Evolutionary conservation across 2,888 invertebrate species (phyloP).

Genomic region (Eupithecia exiguata): DNA sequence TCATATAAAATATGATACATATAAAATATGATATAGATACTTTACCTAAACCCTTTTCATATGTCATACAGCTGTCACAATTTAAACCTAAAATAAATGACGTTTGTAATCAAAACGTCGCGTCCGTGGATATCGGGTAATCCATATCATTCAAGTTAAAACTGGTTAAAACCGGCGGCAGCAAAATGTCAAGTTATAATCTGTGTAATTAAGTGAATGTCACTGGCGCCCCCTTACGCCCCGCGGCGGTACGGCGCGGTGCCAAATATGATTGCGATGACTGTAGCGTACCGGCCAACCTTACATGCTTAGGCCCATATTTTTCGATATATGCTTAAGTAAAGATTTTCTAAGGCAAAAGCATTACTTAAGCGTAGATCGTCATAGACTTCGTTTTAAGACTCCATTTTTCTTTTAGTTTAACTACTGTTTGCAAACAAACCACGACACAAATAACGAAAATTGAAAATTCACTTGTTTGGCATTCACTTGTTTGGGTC

Average conservation of each 20-base stretch:
- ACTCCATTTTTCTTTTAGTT: too few relatives aligned
- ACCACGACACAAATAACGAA: too few relatives aligned
- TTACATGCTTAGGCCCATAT: background rate
- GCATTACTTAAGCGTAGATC: too few relatives aligned
- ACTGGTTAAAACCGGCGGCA: conserved; percentile 51
- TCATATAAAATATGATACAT: too few relatives aligned
- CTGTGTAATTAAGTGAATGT: conserved; percentile 82
- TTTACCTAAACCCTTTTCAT: conserved; percentile 2
- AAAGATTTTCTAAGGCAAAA: too few relatives aligned
- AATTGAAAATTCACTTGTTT: too few relatives aligned
- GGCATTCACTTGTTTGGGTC: too few relatives aligned
- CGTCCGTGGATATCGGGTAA: conserved; percentile 52
- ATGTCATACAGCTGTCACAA: conserved; percentile 9
- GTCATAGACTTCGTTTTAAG: too few relatives aligned
- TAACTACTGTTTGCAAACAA: too few relatives aligned
- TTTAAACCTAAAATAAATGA: conserved; percentile 24
- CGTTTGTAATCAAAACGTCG: conserved; percentile 30
- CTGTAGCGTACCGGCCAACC: background rate
- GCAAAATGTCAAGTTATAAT: conserved; percentile 81
- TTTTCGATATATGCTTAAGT: too few relatives aligned
- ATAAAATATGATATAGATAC: too few relatives aligned
- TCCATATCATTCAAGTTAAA: conserved; percentile 77
- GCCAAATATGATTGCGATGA: conserved; percentile 5
- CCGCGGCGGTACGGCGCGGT: background rate
- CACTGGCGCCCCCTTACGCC: conserved; percentile 49